These are phyloP conservation scores for Orthonevra nobilis DNA, from an alignment of 2,888 invertebrate species.

Conservation along the genomic window DNA sequence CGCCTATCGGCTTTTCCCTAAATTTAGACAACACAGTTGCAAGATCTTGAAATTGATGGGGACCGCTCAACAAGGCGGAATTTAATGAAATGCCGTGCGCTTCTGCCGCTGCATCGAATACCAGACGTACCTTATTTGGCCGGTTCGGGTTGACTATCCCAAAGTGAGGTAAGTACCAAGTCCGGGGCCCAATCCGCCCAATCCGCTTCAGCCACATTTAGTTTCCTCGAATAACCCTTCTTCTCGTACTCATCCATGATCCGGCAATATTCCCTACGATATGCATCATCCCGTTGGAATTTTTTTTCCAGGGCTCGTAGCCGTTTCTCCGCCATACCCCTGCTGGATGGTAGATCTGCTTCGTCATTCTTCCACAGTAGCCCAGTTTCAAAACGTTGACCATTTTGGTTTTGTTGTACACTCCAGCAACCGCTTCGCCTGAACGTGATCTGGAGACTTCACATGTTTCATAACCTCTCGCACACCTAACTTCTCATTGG, in stretches of 20 bases:
- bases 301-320: constrained; percentile 60
- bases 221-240: constrained; percentile 68
- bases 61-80: neutral
- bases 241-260: constrained; percentile 56
- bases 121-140: neutral
- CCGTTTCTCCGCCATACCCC: constrained; percentile 58
- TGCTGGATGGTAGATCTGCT: constrained; percentile 34
- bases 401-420: constrained; percentile 4
- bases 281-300: constrained; percentile 38
- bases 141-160: neutral
- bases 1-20: neutral
- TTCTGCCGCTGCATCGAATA: neutral
- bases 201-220: no score
- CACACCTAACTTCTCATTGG: neutral
- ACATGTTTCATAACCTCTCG: neutral
- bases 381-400: constrained; percentile 19
- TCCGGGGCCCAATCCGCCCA: no score
- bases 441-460: no score
- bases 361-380: constrained; percentile 29
- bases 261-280: constrained; percentile 37
- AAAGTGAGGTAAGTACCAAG: neutral
- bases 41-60: neutral
- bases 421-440: neutral
- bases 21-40: neutral
- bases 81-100: neutral